These are phyloP conservation scores for Isotomurus palustris DNA, from an alignment of 2,888 invertebrate genomes.

Conservation along the genomic window DNA sequence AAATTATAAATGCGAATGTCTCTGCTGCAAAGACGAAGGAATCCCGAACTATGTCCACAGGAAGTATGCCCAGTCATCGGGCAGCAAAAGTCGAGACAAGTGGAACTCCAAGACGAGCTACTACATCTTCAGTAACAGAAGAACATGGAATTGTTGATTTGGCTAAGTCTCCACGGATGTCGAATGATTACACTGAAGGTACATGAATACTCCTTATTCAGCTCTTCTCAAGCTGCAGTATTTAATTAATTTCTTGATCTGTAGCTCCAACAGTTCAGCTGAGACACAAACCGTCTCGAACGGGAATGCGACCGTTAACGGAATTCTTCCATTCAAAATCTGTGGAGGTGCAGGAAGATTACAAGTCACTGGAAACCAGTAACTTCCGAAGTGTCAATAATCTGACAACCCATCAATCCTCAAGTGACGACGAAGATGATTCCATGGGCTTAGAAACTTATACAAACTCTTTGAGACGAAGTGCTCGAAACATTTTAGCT, in stretches of 20 bases:
- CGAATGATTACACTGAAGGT: neutral
- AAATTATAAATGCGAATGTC: no score
- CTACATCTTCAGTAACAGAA: no score
- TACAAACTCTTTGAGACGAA: conserved; percentile 26
- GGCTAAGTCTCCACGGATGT: neutral
- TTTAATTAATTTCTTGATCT: neutral
- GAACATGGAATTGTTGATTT: no score
- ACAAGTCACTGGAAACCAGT: neutral
- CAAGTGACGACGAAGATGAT: conserved; percentile 34
- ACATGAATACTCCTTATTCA: neutral
- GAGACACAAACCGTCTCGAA: neutral
- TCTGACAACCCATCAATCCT: conserved; percentile 4
- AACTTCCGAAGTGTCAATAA: conserved; percentile 30
- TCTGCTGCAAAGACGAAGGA: no score
- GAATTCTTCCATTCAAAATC: conserved; percentile 7
- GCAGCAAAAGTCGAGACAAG: no score
- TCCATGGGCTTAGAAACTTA: conserved; percentile 23
- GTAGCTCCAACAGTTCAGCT: neutral
- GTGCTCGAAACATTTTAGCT: conserved; percentile 28
- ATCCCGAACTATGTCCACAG: no score
- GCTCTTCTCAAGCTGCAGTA: no score
- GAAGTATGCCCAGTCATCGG: no score
- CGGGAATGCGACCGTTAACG: conserved; percentile 1
- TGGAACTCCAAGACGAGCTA: no score
- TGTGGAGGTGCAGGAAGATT: conserved; percentile 1